phyloP scores from a whole-genome alignment of 2,113 vertebrate genomes.

The Laticauda colubrina region DNA sequence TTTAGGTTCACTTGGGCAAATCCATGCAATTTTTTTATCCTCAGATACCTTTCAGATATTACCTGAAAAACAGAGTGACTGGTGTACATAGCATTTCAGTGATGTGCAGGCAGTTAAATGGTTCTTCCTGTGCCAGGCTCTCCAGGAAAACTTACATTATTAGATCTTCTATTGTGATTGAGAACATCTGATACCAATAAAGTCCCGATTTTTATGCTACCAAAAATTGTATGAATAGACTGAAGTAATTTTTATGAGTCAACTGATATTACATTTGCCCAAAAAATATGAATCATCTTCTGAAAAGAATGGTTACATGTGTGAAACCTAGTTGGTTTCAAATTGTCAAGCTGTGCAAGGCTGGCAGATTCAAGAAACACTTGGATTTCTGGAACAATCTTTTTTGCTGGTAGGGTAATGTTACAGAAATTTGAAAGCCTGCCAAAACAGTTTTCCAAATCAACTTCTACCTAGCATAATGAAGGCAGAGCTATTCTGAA shows the following conservation, averaged over 20 bases:
- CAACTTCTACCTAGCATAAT: neutral
- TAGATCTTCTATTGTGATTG: neutral
- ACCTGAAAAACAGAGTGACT: neutral
- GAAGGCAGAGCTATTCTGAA: neutral
- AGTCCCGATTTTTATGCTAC: neutral
- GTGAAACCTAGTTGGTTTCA: neutral
- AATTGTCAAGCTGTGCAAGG: neutral
- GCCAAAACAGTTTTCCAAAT: neutral
- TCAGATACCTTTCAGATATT: neutral
- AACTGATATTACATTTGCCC: neutral
- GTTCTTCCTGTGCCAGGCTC: neutral
- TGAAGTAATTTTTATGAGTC: neutral
- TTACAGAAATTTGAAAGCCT: neutral
- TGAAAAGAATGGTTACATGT: neutral
- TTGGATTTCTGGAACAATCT: neutral
- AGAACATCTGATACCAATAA: neutral
- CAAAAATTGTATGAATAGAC: neutral
- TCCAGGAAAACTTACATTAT: neutral
- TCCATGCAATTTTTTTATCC: neutral
- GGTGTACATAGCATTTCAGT: neutral
- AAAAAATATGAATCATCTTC: neutral
- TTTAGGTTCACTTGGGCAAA: neutral
- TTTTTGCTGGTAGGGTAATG: neutral
- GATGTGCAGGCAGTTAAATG: neutral
- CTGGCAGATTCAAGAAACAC: neutral